Base-by-base conservation (phyloP, 2,888 invertebrate genomes). In the Lasioglossum zephyrum region DNA sequence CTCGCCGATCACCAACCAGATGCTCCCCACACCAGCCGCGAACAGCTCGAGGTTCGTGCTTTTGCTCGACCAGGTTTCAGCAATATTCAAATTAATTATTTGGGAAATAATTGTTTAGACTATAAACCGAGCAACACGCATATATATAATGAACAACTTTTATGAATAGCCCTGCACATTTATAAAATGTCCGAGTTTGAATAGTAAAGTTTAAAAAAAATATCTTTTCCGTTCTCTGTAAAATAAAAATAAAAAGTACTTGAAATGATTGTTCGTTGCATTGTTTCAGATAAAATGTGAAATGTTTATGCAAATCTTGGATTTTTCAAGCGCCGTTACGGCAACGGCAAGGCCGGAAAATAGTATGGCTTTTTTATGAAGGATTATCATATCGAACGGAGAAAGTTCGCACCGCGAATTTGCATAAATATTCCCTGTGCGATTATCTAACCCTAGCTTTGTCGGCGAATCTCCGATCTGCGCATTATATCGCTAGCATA, bases 1-100 rank as follows among this genome's bases (percentile, higher is more conserved):
- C 49, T 49, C 22, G 74, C 31, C 63, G 79, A 84, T 77, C 79
- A 79, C 74, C 9, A 53, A 41, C 87, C 87, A 87, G 84, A 87
- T 87, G 87, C 26, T 78, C 73, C 80, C 73, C 79, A 49, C 66
- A 77, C 77, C 75, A 16, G 39, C 16, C 47, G 39, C n/a, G 11
- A 57, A n/a, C 57, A 11, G 57, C 16, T 16, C 31, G 70, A 22
- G 70, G 70, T 63, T 53, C 66, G 36, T 36, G 66, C 66, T 66
- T 69, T 18, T 49, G 22, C 36, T 39, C 6, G 60, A 31, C 76
- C 57, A 11, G 57, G 57, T n/a, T n/a, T 22, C 22, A 11, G 4
- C n/a, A 4, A n/a, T 57, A 4, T 57, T n/a, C 4, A 11, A 57
- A 57, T n/a, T 1, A 57, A n/a, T n/a, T 1, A 11, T 57, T 57